Evolutionary conservation across 2,113 vertebrate genomes (phyloP), one percentile per base, ranked within the genome.

Genomic region (Triplophysa siluroides): DNA sequence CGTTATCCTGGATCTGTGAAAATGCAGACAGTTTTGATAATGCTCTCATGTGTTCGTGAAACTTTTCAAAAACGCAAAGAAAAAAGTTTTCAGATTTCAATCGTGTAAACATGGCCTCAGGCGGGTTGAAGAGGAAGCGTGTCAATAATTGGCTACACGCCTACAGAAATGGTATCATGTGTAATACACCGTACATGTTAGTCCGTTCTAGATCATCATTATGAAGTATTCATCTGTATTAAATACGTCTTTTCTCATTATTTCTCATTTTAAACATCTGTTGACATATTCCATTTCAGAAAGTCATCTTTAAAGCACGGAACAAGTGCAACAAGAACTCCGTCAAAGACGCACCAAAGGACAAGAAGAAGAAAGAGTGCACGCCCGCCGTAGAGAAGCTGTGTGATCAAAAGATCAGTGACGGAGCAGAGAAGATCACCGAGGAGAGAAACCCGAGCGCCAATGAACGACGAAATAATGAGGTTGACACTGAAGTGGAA

Each of bases 281-380:
- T n/a, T 76, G 52, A 88, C 74, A 21, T 78, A 11, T 81, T 89
- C n/a, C 65, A 86, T 93, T 86, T 76, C 88, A 93, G 93, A 94
- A 92, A 89, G 85, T 92, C 82, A 92, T 92, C 89, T 94, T 94
- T 88, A 93, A 91, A 87, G 67, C 92, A 26, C 78, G 92, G 38
- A 86, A 87, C 85, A 94, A 93, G 86, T 89, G 91, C 70, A 91
- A 85, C 88, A 94, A 94, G 87, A 93, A 90, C 88, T 90, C 87
- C 56, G 81, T 91, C 76, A 93, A 93, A 87, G 91, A 93, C 9
- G 18, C 85, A 0, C 81, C 88, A 0, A 93, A 91, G 80, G 90
- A 86, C 80, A 93, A 90, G 80, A 92, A 89, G 87, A 92, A 92
- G 84, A 91, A 88, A 68, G 83, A 87, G 10, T 84, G 87, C 41